Percentiles rank a stretch among this genome's conserved stretches.
These are phyloP conservation scores for Drosophila setosimentum DNA, from an alignment of 2,888 invertebrate species.

Conservation along the genomic window DNA sequence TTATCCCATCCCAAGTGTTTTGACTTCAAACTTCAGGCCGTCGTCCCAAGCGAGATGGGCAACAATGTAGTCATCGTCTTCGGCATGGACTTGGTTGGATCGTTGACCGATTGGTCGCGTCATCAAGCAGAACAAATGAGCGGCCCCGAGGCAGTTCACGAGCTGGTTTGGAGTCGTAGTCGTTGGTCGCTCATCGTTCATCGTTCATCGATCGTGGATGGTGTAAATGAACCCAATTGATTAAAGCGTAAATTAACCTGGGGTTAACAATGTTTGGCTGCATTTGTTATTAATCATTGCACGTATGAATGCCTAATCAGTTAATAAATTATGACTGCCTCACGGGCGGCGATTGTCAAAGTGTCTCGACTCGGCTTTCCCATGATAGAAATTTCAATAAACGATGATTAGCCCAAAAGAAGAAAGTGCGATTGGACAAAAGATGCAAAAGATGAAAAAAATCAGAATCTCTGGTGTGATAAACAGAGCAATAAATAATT, in stretches of 20 bases:
- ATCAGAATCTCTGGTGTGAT: slow-evolving; percentile 31
- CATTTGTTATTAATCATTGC: slow-evolving; percentile 80
- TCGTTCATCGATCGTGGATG: slow-evolving; percentile 25
- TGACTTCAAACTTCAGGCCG: slow-evolving; percentile 66
- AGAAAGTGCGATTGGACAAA: slow-evolving; percentile 56
- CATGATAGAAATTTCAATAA: slow-evolving; percentile 76
- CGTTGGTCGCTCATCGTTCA: not conserved
- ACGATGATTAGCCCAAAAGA: slow-evolving; percentile 67
- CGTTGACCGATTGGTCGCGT: slow-evolving; percentile 62
- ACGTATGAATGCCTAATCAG: slow-evolving; percentile 82
- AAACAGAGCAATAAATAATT: slow-evolving; percentile 72
- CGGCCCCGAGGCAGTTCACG: slow-evolving; percentile 65
- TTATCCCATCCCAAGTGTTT: slow-evolving; percentile 79
- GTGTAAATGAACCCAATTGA: slow-evolving; percentile 82
- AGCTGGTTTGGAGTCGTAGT: slow-evolving; percentile 29
- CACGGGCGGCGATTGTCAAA: slow-evolving; percentile 66
- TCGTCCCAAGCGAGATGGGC: slow-evolving; percentile 31
- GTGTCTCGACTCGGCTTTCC: slow-evolving; percentile 59
- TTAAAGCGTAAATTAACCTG: slow-evolving; percentile 81
- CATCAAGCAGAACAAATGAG: slow-evolving; percentile 79
- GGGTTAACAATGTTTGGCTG: slow-evolving; percentile 80
- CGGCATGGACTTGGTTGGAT: slow-evolving; percentile 32
- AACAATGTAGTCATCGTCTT: not conserved
- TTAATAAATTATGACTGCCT: slow-evolving; percentile 67
- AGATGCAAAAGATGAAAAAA: slow-evolving; percentile 4